These are phyloP conservation scores for Alces alces DNA, from an alignment of 2,113 vertebrate species.

Conservation along the genomic window DNA sequence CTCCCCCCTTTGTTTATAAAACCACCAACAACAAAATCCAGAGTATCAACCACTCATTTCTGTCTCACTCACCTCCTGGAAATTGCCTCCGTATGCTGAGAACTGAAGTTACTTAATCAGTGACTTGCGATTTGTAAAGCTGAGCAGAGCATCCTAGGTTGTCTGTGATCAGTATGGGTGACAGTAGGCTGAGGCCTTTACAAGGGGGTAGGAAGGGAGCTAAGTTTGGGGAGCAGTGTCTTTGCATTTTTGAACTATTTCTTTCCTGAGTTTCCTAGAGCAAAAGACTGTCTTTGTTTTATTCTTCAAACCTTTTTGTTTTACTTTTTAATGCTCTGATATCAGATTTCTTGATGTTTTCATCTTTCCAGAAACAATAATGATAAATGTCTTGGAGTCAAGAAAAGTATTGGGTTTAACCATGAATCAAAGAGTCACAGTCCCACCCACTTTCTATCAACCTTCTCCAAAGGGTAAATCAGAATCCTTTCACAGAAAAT, in stretches of 20 bases:
- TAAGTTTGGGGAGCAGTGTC: neutral
- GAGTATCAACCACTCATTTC: neutral
- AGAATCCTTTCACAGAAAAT: slow-evolving; percentile 25
- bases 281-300: neutral
- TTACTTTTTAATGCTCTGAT: neutral
- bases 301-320: neutral
- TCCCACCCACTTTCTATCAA: neutral
- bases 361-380: slow-evolving; percentile 10
- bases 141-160: neutral
- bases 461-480: slow-evolving; percentile 25
- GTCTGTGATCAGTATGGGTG: neutral
- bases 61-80: neutral
- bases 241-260: neutral
- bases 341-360: neutral
- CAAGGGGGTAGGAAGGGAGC: neutral
- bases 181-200: neutral
- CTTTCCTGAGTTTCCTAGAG: neutral
- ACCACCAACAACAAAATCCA: neutral
- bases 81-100: neutral
- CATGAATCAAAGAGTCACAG: neutral
- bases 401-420: slow-evolving; percentile 29
- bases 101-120: neutral
- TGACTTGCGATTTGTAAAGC: neutral
- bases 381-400: slow-evolving; percentile 24
- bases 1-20: neutral